phyloP scores from a whole-genome alignment of 92 coral and sea anemone genomes.

The Paragorgia papillata region DNA sequence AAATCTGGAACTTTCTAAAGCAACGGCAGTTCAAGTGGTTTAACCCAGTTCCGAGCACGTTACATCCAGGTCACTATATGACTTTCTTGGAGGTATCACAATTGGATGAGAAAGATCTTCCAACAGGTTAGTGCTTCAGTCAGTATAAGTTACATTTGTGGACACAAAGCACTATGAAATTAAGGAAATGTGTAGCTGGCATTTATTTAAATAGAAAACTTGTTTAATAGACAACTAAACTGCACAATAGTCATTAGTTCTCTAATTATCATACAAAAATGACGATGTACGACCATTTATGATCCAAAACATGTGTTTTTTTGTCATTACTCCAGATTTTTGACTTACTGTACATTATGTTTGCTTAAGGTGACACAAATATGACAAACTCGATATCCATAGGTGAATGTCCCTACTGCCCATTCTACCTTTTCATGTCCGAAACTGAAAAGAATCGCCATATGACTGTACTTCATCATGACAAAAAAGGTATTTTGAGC shows the following conservation, averaged over 20 bases:
- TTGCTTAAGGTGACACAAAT: neutral
- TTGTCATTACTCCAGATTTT: no score
- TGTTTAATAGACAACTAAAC: no score
- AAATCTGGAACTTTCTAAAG: slow-evolving; percentile 13
- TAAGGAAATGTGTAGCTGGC: no score
- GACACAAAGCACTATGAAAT: no score
- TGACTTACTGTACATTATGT: neutral
- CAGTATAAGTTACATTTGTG: no score
- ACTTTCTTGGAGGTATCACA: slow-evolving; percentile 53
- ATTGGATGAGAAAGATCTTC: slow-evolving; percentile 20
- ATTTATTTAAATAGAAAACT: no score
- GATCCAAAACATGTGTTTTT: no score
- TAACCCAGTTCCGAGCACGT: slow-evolving; percentile 46
- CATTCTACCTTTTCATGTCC: slow-evolving; percentile 36
- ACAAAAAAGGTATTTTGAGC: slow-evolving; percentile 10
- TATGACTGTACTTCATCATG: slow-evolving; percentile 27
- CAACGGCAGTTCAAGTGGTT: slow-evolving; percentile 21
- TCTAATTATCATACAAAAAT: no score
- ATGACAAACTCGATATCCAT: slow-evolving; percentile 9
- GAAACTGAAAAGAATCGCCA: slow-evolving; percentile 10
- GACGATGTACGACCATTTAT: no score
- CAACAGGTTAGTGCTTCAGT: no score
- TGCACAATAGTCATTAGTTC: no score
- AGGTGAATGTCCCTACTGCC: slow-evolving; percentile 37
- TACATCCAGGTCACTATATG: slow-evolving; percentile 47